Evolutionary conservation across 1,140 invertebrate species (phyloP), one percentile per base, ranked within the genome.

Genomic region (Bombus breviceps): DNA sequence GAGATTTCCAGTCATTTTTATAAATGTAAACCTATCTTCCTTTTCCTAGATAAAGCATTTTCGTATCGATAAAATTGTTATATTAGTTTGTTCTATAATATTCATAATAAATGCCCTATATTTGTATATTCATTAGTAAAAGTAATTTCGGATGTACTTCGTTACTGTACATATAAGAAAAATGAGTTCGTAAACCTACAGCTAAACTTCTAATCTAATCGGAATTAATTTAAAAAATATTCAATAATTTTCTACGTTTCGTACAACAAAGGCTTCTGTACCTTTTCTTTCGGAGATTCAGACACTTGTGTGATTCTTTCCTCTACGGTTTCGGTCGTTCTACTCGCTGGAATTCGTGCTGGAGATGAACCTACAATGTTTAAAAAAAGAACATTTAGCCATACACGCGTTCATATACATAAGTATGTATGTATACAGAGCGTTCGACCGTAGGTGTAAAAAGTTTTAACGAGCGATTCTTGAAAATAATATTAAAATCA

Each of bases 221-320:
- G 8, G 3, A 39, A 28, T 39, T 41, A 32, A 62, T 10, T 39
- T 6, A 62, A 22, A 25, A 41, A 79, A 28, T 32, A 68, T 68
- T 13, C 41, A 64, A 68, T 77, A 53, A 73, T 47, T 25, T 53
- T 85, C 68, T 47, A 73, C 10, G 39, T 69, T 76, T 68, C 71
- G 53, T 82, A 77, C 41, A 78, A 77, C 28, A 47, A 53, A 81
- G 43, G 39, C 25, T 81, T 57, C 47, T 47, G 62, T 96, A 97
- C 96, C 96, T 96, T 96, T 95, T 96, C 90, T 94, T 96, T 89
- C 91, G 95, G 84, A 94, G 96, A 89, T 92, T 94, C 91, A 91
- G 96, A 72, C 92, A 96, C 90, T 93, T 93, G 93, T 79, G 95
- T 91, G 76, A 96, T 94, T 89, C 92, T 92, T 72, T 95, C 94